Evolutionary conservation across 2,888 invertebrate species (phyloP).

Genomic region (Sinhomidia bicolor): DNA sequence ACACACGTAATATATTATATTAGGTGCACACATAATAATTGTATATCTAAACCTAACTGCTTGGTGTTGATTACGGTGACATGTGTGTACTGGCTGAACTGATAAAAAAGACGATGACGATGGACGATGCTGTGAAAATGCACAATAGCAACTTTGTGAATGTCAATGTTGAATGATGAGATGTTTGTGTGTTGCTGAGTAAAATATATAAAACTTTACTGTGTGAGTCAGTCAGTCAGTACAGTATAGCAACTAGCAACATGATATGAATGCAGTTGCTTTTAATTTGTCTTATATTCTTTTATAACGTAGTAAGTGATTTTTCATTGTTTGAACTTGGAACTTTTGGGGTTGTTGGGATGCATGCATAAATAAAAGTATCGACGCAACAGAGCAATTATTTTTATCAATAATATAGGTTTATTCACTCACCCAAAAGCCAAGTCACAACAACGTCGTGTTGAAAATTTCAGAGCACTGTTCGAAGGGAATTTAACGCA

Average conservation of each 20-base stretch:
- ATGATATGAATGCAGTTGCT: neutral
- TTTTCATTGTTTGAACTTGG: neutral
- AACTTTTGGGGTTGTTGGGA: neutral
- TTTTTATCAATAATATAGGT: neutral
- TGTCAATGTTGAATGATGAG: neutral
- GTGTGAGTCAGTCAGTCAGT: neutral
- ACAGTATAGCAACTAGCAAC: neutral
- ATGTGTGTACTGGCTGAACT: neutral
- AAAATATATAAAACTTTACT: neutral
- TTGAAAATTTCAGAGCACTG: no score
- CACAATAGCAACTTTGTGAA: conserved; percentile 6
- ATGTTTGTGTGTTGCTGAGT: no score
- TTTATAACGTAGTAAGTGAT: no score
- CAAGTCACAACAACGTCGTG: neutral
- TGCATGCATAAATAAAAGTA: no score
- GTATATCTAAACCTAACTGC: no score
- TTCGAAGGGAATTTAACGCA: neutral
- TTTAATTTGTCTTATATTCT: neutral
- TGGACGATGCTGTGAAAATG: neutral
- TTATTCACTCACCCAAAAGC: neutral
- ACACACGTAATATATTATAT: neutral
- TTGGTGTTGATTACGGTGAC: neutral
- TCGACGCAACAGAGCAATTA: no score
- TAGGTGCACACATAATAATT: neutral
- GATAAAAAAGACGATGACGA: neutral